A percentile compares a stretch with the other conserved stretches of the same genome.
These are phyloP conservation scores for Pygocentrus nattereri DNA, from an alignment of 2,797 vertebrate species.

Conservation along the genomic window DNA sequence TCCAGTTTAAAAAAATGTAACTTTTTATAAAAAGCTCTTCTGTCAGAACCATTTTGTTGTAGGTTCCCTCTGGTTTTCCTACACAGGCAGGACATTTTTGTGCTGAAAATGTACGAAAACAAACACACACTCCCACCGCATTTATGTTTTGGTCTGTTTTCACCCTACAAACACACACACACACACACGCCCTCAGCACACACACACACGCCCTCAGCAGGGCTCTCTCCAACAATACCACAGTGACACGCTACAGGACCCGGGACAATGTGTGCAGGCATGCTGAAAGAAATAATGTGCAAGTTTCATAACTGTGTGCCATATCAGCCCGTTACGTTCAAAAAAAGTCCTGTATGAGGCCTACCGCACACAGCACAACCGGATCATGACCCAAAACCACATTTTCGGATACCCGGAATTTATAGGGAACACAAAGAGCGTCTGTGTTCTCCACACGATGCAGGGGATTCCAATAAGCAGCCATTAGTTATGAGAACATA, in stretches of 20 bases:
- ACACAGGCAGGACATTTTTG: too few species aligned
- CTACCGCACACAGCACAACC: constrained; percentile 16
- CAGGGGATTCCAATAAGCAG: constrained; percentile 50
- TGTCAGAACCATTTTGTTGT: too few species aligned
- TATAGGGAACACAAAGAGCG: constrained; percentile 28
- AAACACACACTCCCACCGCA: too few species aligned
- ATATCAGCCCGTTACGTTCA: constrained; percentile 33
- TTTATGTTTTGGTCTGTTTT: neutral
- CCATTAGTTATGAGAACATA: constrained; percentile 41
- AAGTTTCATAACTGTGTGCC: constrained; percentile 27
- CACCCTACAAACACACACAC: constrained; percentile 7
- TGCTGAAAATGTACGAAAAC: too few species aligned
- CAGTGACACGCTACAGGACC: constrained; percentile 57
- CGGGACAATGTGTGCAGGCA: constrained; percentile 61
- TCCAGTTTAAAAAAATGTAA: too few species aligned
- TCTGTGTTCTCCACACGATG: constrained; percentile 2
- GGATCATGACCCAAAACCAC: constrained; percentile 43
- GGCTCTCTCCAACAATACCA: constrained; percentile 54
- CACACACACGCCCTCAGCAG: constrained; percentile 18
- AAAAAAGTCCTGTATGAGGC: neutral
- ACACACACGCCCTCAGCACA: constrained; percentile 19
- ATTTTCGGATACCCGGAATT: constrained; percentile 14
- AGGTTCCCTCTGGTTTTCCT: too few species aligned
- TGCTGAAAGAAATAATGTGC: constrained; percentile 57
- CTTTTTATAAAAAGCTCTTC: too few species aligned